These are phyloP conservation scores for Pteromalus puparum DNA, from an alignment of 1,140 invertebrate genomes.

Conservation along the genomic window DNA sequence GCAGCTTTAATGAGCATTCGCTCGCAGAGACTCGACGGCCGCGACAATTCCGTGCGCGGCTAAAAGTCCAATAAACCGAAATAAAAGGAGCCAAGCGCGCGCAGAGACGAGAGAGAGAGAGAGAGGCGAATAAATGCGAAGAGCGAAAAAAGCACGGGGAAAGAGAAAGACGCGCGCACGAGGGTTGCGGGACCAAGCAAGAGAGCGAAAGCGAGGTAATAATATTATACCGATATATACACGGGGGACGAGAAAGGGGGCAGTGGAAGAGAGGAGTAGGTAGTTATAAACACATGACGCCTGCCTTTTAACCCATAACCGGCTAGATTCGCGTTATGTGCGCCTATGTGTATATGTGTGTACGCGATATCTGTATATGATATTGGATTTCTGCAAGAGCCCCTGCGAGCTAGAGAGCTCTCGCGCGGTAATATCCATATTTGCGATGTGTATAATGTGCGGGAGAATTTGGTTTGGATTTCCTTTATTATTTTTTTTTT, in stretches of 20 bases:
- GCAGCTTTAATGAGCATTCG: constrained; percentile 44
- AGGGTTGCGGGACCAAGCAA: background rate
- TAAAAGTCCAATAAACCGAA: constrained; percentile 58
- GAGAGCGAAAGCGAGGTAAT: constrained; percentile 62
- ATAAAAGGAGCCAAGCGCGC: constrained; percentile 49
- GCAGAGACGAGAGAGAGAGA: constrained; percentile 38
- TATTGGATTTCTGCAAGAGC: constrained; percentile 30
- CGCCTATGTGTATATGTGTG: constrained; percentile 30
- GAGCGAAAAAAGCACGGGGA: constrained; percentile 34
- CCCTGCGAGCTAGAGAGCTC: no score
- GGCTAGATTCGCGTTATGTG: constrained; percentile 58
- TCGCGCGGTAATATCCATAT: background rate
- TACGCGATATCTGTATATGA: constrained; percentile 49
- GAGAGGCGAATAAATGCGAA: constrained; percentile 12
- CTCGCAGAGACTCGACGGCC: background rate
- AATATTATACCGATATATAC: constrained; percentile 68
- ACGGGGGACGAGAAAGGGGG: background rate
- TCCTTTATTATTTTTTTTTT: no score
- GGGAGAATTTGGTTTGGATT: no score
- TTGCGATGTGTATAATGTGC: background rate
- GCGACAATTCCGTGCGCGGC: background rate
- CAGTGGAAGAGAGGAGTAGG: constrained; percentile 48
- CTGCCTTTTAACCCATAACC: constrained; percentile 69
- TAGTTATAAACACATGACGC: constrained; percentile 73
- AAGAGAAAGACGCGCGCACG: constrained; percentile 43